These are phyloP conservation scores for Nephrotoma guestfalica DNA, from an alignment of 2,888 invertebrate species.

Conservation along the genomic window DNA sequence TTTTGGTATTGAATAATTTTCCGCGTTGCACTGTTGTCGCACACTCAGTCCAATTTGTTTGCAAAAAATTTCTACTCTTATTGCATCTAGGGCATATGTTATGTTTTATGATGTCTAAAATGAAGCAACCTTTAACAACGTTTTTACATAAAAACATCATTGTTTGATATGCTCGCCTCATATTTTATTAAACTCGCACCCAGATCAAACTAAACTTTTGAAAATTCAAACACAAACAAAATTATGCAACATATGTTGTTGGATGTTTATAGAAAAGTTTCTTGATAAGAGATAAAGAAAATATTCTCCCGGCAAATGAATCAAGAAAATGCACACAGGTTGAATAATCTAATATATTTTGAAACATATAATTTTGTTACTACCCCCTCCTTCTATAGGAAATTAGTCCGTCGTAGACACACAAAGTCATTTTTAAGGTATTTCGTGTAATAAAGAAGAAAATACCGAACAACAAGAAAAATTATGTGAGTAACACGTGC, in stretches of 20 bases:
- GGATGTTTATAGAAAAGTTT: not conserved
- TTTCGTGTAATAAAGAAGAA: not conserved
- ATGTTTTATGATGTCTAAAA: not conserved
- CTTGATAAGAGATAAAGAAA: not conserved
- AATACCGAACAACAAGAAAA: not conserved
- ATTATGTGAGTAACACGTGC: not conserved
- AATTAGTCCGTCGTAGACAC: not conserved
- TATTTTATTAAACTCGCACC: not conserved
- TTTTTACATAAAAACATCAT: not conserved
- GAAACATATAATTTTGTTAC: not conserved
- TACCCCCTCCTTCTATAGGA: not conserved
- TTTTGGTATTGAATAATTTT: not conserved
- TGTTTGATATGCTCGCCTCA: not conserved
- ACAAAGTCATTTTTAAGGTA: not conserved
- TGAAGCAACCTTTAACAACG: not conserved
- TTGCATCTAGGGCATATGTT: not conserved
- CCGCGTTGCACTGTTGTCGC: not conserved
- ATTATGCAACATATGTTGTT: not conserved
- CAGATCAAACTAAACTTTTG: not conserved
- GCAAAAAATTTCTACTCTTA: not conserved
- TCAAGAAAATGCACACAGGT: not conserved
- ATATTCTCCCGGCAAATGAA: not conserved
- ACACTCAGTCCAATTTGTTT: not conserved
- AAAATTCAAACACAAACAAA: not conserved
- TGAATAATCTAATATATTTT: not conserved